Base-by-base conservation (phyloP, 2,888 invertebrate species). In the Piscicola geometra region DNA sequence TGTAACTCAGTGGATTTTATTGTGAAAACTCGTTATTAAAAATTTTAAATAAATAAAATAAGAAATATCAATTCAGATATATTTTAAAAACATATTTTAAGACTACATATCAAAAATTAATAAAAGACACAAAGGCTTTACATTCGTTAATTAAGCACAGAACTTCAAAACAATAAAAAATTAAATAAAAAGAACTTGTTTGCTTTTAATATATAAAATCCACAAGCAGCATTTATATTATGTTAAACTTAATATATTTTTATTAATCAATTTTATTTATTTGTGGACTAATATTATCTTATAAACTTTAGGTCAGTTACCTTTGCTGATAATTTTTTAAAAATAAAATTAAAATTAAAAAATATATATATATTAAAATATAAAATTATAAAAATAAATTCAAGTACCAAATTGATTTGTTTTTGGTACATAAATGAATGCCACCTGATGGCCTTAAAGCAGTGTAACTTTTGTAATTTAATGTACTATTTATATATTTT, bases 391-490 rank as follows among this genome's bases (percentile, higher is more conserved):
- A n/a, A n/a, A n/a, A n/a, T n/a, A n/a, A n/a, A n/a, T n/a, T n/a
- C n/a, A n/a, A n/a, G n/a, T n/a, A n/a, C n/a, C n/a, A n/a, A n/a
- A n/a, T n/a, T n/a, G n/a, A n/a, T n/a, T n/a, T n/a, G n/a, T n/a
- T n/a, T n/a, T n/a, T n/a, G n/a, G n/a, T n/a, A n/a, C n/a, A n/a
- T n/a, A n/a, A n/a, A n/a, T n/a, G n/a, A n/a, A n/a, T 56, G 60
- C 60, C 60, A 56, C 60, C 60, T 56, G 60, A 56, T 56, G 60
- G 60, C 60, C 15, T 56, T 56, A 56, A 56, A 18, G 60, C 60
- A 56, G 25, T n/a, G 60, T 9, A 56, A 56, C 60, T 56, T 18
- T 56, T 56, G 25, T 25, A 18, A 25, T 56, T 56, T 56, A 5
- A 56, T 56, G 21, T 18, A 56, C 9, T 25, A 56, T 25, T 25